Evolutionary conservation across 92 coral and sea anemone genomes (phyloP), one percentile per base, ranked within the genome.

Genomic region (Epizoanthus illoricatus): DNA sequence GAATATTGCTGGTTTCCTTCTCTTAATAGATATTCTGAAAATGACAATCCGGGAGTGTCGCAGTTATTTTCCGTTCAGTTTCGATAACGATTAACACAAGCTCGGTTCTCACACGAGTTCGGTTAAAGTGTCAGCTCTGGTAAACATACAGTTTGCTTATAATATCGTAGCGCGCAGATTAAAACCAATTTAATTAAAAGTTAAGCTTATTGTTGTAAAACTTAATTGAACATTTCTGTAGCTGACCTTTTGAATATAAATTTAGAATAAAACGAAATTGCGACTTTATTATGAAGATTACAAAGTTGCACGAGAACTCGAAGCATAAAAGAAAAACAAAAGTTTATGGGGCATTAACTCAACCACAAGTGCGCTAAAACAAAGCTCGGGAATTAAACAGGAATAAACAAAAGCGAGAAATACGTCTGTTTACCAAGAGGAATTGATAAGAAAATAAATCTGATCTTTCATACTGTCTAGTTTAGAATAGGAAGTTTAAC

Each of bases 131-230:
- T 78, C 82, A 78, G n/a, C 61, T 5, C 19, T 16, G 47, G 71
- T 63, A 78, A 62, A 78, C 47, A 78, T 21, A 43, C 60, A 63
- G 71, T 63, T 78, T 63, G 82, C 33, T 78, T 42, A 42, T 41
- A 76, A 76, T 76, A 76, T 76, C 56, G 45, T 17, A 39, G 19
- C 11, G 20, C 45, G 20, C 16, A 23, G 61, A 42, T 78, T 78
- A 78, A 78, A 63, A 78, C 57, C 69, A 19, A 49, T 63, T 78
- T 78, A 63, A 78, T 78, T 63, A 78, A 64, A 78, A 58, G 82
- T 63, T 64, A 78, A 78, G 71, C 71, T 78, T 12, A n/a, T 63
- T 78, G 21, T 78, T 78, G 45, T 42, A 18, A 63, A 78, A 63
- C 43, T 63, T 64, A 64, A 78, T 78, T 78, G 59, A 5, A 17